Conservation (phyloP, 2,113 vertebrate species). For the Atlantisia rogersi region DNA sequence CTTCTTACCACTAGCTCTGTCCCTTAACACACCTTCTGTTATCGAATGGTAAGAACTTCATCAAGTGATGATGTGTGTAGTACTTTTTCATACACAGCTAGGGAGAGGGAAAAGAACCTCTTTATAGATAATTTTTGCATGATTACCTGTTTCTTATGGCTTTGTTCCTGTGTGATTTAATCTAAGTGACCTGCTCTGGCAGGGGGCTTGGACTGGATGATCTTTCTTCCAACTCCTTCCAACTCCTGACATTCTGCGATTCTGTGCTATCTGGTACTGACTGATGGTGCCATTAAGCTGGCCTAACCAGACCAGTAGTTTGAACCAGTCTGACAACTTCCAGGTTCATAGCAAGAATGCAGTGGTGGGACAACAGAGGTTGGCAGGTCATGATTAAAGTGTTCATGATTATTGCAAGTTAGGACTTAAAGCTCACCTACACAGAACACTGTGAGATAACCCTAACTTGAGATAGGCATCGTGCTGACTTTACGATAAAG, state of each 20-base stretch:
- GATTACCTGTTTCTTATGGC: background rate
- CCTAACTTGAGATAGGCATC: background rate
- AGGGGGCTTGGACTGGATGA: no score
- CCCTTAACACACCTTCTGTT: background rate
- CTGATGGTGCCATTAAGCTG: background rate
- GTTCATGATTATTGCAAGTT: background rate
- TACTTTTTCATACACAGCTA: background rate
- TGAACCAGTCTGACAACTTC: background rate
- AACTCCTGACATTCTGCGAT: no score
- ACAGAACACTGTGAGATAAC: background rate
- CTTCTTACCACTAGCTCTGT: background rate
- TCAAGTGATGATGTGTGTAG: background rate
- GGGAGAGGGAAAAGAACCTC: background rate
- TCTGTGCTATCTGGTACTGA: background rate
- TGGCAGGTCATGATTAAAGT: background rate
- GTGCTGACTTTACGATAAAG: background rate
- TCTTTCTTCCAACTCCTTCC: no score
- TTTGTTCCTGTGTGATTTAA: no score
- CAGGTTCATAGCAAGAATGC: background rate
- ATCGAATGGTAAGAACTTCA: background rate
- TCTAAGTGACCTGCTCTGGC: no score
- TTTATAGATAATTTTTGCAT: background rate
- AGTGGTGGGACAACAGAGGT: background rate
- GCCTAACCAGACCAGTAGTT: background rate
- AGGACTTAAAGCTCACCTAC: background rate